phyloP scores from a whole-genome alignment of 1,140 invertebrate species.

The Trachelipus rathkii region DNA sequence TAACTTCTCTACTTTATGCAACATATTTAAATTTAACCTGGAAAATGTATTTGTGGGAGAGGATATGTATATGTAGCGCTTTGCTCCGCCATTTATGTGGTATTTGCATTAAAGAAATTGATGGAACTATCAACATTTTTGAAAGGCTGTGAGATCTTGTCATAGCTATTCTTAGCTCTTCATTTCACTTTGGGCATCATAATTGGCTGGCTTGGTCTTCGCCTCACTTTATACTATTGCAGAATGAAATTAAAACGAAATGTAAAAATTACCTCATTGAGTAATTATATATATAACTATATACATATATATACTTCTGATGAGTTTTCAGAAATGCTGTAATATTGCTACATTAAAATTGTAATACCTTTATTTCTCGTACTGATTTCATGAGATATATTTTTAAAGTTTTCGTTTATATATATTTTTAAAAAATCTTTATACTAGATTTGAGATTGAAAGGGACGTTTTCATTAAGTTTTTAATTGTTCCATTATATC shows the following conservation, averaged over 20 bases:
- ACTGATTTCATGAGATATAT: neutral
- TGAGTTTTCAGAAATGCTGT: neutral
- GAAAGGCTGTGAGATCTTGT: slow-evolving; percentile 9
- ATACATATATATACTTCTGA: neutral
- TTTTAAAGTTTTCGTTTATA: no score
- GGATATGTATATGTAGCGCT: no score
- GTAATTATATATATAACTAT: neutral
- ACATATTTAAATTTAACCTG: no score
- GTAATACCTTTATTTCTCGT: neutral
- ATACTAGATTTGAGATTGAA: neutral
- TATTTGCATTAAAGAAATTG: no score
- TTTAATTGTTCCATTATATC: slow-evolving; percentile 2
- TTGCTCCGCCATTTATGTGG: no score
- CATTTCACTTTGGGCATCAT: neutral
- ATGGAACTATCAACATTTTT: neutral
- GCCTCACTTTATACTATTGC: neutral
- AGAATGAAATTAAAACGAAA: neutral
- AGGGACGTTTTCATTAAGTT: neutral
- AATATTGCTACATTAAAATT: neutral
- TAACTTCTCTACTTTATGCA: no score
- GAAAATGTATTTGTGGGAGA: no score
- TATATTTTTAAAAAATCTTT: no score
- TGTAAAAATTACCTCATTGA: neutral
- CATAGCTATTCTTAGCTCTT: slow-evolving; percentile 8
- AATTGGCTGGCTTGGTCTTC: neutral